These are phyloP conservation scores for Ophthalmolycus amberensis DNA, from an alignment of 2,113 vertebrate genomes.

Conservation along the genomic window DNA sequence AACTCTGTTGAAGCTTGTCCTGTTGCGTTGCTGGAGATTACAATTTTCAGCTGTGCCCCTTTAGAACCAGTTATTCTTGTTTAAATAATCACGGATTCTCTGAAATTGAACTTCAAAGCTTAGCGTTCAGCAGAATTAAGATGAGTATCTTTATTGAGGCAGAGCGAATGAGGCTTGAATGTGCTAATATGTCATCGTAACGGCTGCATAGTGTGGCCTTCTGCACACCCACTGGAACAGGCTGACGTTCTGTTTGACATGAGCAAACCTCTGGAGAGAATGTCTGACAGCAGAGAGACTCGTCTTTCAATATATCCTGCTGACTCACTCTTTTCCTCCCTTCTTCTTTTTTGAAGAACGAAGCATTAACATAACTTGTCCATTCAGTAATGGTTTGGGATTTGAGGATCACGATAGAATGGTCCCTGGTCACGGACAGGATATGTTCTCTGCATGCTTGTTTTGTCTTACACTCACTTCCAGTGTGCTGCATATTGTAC, in stretches of 20 bases:
- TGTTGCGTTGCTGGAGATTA: background rate
- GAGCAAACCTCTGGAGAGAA: background rate
- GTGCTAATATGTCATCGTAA: background rate
- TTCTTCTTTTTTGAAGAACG: too few relatives aligned
- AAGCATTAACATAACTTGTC: background rate
- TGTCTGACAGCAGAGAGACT: background rate
- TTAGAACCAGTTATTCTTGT: background rate
- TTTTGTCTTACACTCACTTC: background rate
- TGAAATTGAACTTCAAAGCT: background rate
- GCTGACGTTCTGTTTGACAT: background rate
- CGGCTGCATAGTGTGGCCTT: background rate
- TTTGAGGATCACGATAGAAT: background rate
- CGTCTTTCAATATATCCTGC: background rate
- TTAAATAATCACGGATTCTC: background rate
- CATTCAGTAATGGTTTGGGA: too few relatives aligned
- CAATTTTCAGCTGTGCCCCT: background rate
- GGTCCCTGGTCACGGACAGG: too few relatives aligned
- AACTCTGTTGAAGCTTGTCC: conserved; percentile 20
- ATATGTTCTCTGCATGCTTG: background rate
- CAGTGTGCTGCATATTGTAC: background rate
- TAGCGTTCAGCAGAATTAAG: background rate
- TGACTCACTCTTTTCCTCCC: background rate
- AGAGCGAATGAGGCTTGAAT: background rate
- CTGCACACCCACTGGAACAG: background rate
- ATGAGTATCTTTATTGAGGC: background rate